Conservation (phyloP, 2,797 vertebrate genomes). For the Chaenodraco wilsoni region DNA sequence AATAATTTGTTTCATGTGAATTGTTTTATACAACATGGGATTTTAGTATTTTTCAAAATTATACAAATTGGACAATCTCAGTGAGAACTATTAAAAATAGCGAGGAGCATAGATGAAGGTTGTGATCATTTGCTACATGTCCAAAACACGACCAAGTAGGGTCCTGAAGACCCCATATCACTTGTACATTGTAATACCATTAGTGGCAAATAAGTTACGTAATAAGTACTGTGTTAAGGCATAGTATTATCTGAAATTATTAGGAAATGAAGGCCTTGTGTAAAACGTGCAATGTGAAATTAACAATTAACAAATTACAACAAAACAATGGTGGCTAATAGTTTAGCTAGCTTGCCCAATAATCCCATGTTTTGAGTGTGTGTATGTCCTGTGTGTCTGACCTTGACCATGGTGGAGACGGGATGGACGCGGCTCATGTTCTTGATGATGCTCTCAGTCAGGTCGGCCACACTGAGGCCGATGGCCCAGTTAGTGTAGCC, state of each 20-base stretch:
- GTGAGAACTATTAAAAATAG: background rate
- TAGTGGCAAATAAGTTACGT: background rate
- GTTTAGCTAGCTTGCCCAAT: too few relatives aligned
- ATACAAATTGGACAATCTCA: too few relatives aligned
- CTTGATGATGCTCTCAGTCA: constrained; percentile 92
- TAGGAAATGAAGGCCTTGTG: too few relatives aligned
- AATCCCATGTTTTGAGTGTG: too few relatives aligned
- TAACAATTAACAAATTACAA: too few relatives aligned
- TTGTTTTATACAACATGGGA: too few relatives aligned
- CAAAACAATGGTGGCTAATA: too few relatives aligned
- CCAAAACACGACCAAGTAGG: background rate
- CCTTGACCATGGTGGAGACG: constrained; percentile 97
- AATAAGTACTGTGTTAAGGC: background rate
- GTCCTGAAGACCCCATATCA: background rate
- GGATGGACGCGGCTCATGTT: constrained; percentile 92
- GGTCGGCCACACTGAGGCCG: constrained; percentile 93
- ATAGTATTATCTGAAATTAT: background rate
- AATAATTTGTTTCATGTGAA: too few relatives aligned
- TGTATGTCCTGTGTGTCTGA: constrained; percentile 47
- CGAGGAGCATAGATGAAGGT: background rate
- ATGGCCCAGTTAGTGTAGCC: constrained; percentile 99
- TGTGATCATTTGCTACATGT: background rate
- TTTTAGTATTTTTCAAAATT: too few relatives aligned
- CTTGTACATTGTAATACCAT: background rate
- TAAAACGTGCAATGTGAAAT: too few relatives aligned